phyloP scores from a whole-genome alignment of 2,797 vertebrate genomes.

The Myripristis murdjan region DNA sequence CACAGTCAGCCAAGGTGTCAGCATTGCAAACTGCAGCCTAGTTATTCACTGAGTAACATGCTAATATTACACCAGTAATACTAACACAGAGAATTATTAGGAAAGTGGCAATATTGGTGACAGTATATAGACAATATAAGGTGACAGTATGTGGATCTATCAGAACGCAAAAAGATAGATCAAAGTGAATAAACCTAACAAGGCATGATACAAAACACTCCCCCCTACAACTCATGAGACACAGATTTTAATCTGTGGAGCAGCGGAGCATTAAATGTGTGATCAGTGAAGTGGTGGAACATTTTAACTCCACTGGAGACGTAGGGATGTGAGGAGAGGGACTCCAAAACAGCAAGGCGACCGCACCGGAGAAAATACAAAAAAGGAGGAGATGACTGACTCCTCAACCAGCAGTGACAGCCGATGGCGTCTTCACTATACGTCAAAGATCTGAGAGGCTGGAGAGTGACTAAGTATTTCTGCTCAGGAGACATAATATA shows the following conservation, averaged over 20 bases:
- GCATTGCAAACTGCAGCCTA: conserved; percentile 60
- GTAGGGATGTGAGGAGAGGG: conserved; percentile 60
- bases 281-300: conserved; percentile 67
- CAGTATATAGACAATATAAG: conserved; percentile 9
- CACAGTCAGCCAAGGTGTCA: conserved; percentile 58
- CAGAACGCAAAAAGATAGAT: conserved; percentile 29
- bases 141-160: conserved; percentile 26
- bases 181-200: conserved; percentile 52
- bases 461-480: conserved; percentile 53
- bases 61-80: conserved; percentile 48
- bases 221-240: conserved; percentile 55
- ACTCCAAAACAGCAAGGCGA: conserved; percentile 60
- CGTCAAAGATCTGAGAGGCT: conserved; percentile 51
- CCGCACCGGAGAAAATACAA: conserved; percentile 54
- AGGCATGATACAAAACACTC: conserved; percentile 49
- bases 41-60: too few species aligned
- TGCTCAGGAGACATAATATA: conserved; percentile 38
- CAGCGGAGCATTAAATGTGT: conserved; percentile 65
- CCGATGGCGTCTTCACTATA: conserved; percentile 47
- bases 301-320: conserved; percentile 69
- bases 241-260: conserved; percentile 66
- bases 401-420: conserved; percentile 67
- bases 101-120: not conserved
- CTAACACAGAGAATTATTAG: conserved; percentile 19
- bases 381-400: conserved; percentile 59